phyloP scores from a whole-genome alignment of 1,140 invertebrate species.

The Ceratosolen fusciceps region DNA sequence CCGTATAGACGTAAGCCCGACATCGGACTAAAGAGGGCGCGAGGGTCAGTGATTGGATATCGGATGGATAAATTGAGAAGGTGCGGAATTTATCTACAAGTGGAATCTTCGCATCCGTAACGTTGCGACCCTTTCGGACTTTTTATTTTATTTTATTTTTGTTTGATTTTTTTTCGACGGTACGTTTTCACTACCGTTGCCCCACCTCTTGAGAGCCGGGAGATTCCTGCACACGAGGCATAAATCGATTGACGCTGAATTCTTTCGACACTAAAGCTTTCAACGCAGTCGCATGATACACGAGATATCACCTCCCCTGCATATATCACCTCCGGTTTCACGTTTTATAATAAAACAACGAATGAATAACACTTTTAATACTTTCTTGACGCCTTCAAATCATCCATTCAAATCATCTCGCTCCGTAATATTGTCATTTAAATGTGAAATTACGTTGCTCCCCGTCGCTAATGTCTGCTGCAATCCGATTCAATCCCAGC shows the following conservation, averaged over 20 bases:
- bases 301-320: neutral
- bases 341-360: conserved; percentile 9
- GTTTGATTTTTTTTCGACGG: neutral
- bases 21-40: conserved; percentile 15
- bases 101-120: conserved; percentile 7
- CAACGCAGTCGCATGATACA: neutral
- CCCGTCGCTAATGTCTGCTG: no score
- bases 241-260: conserved; percentile 12
- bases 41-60: conserved; percentile 44
- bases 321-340: neutral
- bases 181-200: neutral
- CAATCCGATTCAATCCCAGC: no score
- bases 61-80: conserved; percentile 25
- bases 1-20: neutral
- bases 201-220: neutral
- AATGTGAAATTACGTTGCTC: no score
- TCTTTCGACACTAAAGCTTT: conserved; percentile 7
- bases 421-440: no score
- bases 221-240: conserved; percentile 7
- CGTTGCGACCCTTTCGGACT: neutral
- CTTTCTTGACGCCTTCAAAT: neutral
- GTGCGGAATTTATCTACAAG: conserved; percentile 23
- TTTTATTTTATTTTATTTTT: conserved; percentile 20
- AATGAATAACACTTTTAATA: neutral
- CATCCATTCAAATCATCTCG: no score